Base-by-base conservation (phyloP, 2,797 vertebrate species). In the Lutjanus argentimaculatus region DNA sequence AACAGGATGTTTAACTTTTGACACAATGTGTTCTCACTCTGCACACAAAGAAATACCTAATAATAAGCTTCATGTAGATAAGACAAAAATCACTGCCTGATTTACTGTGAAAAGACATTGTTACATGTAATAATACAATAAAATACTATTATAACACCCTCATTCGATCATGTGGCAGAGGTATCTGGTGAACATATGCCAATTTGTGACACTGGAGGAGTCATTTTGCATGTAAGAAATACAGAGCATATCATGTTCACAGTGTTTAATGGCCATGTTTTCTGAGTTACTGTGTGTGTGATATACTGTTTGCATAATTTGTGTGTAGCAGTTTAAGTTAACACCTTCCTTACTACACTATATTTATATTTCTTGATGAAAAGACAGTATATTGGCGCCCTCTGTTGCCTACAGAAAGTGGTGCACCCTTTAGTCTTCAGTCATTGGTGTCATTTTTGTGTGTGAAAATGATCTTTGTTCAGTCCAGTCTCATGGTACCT, bases 31-130 rank as follows among this genome's bases (percentile, higher is more conserved):
- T 77, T 79, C 40, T 85, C 46, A 62, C 64, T 83, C 49, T 71
- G 80, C 84, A 80, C 43, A 36, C 75, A 36, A 7, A 43, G 74
- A 85, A 76, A 87, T 72, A 72, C 48, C 43, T 55, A 48, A 76
- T 55, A 48, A 76, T 77, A 76, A 78, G 75, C 85, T 89, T 80
- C 57, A 45, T 90, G 85, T 92, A 88, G 84, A 87, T 82, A 83
- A 83, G 62, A 84, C 46, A 86, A 85, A 78, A 77, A 78, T 88
- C 87, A 93, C 90, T 94, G 91, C 92, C 91, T 94, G 86, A 76
- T 82, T 90, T 84, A 93, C 91, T 94, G 94, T 95, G 91, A 93
- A 93, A 85, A 65, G 21, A 87, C 59, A 73, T 89, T 86, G 83
- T 90, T 89, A 86, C 84, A 84, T 91, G 89, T 91, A 78, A 88